A percentile compares a stretch with the other conserved stretches of the same genome.
phyloP scores from a whole-genome alignment of 1,140 invertebrate genomes.

The Pseudomyrmex dendroicus region DNA sequence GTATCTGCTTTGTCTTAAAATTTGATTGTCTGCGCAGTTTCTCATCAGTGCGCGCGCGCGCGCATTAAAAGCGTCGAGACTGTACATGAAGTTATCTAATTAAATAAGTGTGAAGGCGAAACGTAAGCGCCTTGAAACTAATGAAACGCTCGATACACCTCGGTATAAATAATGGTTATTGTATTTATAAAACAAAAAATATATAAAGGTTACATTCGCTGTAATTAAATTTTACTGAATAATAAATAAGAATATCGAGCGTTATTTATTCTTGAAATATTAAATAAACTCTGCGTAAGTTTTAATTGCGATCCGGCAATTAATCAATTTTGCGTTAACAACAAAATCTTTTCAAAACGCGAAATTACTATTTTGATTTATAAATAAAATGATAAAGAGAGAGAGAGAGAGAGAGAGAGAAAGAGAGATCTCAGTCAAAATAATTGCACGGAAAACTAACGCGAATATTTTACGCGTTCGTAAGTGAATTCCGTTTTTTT shows the following conservation, averaged over 20 bases:
- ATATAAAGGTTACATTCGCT: too few relatives aligned
- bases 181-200: too few relatives aligned
- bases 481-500: neutral
- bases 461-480: neutral
- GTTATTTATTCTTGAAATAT: too few relatives aligned
- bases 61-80: too few relatives aligned
- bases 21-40: neutral
- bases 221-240: too few relatives aligned
- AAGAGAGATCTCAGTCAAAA: neutral
- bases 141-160: too few relatives aligned
- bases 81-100: neutral
- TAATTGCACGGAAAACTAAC: neutral
- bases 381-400: slow-evolving; percentile 4
- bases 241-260: too few relatives aligned
- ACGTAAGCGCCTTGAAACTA: neutral
- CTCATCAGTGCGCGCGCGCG: too few relatives aligned
- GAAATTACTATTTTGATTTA: neutral
- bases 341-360: neutral
- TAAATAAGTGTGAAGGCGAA: neutral
- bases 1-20: neutral
- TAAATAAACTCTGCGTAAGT: too few relatives aligned
- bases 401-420: neutral
- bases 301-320: too few relatives aligned
- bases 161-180: too few relatives aligned
- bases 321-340: neutral